A percentile compares a stretch with the other conserved stretches of the same genome.
phyloP scores from a whole-genome alignment of 2,113 vertebrate genomes.

The Rhodinocichla rosea region DNA sequence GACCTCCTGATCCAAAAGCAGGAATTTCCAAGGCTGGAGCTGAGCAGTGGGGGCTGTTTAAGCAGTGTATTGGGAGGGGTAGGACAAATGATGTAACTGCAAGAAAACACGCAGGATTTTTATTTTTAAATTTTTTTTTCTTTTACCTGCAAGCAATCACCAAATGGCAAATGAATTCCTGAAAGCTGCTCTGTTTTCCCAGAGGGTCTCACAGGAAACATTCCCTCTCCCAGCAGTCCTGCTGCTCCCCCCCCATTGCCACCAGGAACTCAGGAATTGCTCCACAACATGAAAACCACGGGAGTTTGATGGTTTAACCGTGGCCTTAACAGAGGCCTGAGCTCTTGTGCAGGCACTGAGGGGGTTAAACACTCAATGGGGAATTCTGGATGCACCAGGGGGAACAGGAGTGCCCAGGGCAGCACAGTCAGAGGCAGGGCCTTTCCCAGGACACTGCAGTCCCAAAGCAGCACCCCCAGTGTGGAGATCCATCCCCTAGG shows the following conservation, averaged over 20 bases:
- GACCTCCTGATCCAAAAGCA: background rate
- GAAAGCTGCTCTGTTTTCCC: background rate
- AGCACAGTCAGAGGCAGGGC: background rate
- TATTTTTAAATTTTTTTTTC: background rate
- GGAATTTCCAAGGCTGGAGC: background rate
- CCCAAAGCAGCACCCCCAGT: background rate
- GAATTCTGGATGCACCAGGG: accelerated
- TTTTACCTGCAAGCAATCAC: background rate
- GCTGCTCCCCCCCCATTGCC: background rate
- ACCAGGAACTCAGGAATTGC: background rate
- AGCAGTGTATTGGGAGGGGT: background rate
- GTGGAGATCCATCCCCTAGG: background rate
- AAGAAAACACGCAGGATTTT: background rate
- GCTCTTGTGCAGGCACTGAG: background rate
- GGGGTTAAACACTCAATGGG: background rate
- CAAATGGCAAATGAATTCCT: background rate
- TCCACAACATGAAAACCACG: background rate
- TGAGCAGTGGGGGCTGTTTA: background rate
- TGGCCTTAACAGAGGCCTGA: background rate
- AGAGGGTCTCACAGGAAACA: background rate
- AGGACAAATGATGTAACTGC: background rate
- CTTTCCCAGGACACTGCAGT: background rate
- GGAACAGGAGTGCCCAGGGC: background rate
- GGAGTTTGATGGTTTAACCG: background rate
- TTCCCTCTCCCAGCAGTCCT: background rate